Base-by-base conservation (phyloP, 2,113 vertebrate genomes). In the Apistogramma diplotaenia region DNA sequence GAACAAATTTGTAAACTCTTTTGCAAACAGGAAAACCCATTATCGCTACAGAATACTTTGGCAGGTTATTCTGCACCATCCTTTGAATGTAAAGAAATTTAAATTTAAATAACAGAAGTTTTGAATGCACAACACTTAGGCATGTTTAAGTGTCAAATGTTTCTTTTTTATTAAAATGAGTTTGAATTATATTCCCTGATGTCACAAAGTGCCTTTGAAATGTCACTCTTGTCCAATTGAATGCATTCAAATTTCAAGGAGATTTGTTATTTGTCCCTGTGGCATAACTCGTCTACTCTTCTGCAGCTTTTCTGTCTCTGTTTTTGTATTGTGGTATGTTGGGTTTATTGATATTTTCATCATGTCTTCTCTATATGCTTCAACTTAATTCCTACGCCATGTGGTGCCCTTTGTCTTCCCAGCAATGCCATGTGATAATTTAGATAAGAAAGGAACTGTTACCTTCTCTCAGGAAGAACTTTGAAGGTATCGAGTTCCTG, bases 251-350 rank as follows among this genome's bases (percentile, higher is more conserved):
- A 62, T 4, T 43, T 57, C 31, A 31, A 18, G 4, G 46, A 70
- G 29, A 46, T 73, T 74, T 11, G 15, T 57, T 46, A 57, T 75
- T 72, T 70, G 33, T 71, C 59, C 33, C 27, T 23, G 70, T 70
- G 72, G 80, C 18, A 57, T 65, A 61, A 33, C 51, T 33, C 72
- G 61, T 76, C 19, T 60, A 8, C 31, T 11, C 57, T 54, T 54
- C 51, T 49, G 76, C 71, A 74, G 61, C 78, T 13, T 67, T 27
- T 29, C 57, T 54, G 37, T 75, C 31, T 76, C 62, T 77, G n/a
- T 81, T 83, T 25, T 83, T 60, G 18, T 76, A 61, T 62, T 49
- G 16, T 1, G 31, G 89, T 89, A n/a, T n/a, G n/a, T n/a, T n/a
- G n/a, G n/a, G n/a, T n/a, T n/a, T n/a, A n/a, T n/a, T n/a, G n/a